phyloP scores from a whole-genome alignment of 2,888 invertebrate genomes.

The Stenichneumon culpator region DNA sequence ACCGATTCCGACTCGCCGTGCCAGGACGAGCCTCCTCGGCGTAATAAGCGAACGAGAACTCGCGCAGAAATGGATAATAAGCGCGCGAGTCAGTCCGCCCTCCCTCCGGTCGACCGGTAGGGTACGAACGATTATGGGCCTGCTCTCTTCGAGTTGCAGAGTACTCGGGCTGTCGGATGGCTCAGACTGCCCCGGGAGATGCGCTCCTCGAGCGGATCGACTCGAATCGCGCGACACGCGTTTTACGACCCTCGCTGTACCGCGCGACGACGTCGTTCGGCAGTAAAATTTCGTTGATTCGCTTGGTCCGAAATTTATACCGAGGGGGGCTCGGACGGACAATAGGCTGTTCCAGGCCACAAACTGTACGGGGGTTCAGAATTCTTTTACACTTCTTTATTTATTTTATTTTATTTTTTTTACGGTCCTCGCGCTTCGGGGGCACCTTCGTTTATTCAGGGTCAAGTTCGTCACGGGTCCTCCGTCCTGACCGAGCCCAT shows the following conservation, averaged over 20 bases:
- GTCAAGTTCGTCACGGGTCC: conserved; percentile 56
- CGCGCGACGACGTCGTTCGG: not conserved
- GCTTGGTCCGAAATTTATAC: not conserved
- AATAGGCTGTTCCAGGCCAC: not conserved
- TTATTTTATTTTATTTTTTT: not conserved
- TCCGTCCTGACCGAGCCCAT: conserved; percentile 39
- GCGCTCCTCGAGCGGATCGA: too few species aligned
- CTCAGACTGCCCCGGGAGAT: too few species aligned
- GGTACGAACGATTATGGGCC: conserved; percentile 40
- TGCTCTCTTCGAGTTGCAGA: too few species aligned
- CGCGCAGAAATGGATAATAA: conserved; percentile 57
- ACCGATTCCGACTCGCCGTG: not conserved
- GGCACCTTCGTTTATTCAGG: conserved; percentile 64
- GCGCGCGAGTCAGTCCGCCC: conserved; percentile 15
- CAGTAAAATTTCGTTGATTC: conserved; percentile 8
- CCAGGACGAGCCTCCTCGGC: conserved; percentile 21
- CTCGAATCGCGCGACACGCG: too few species aligned
- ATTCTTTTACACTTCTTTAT: conserved; percentile 8
- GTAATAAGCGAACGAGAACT: conserved; percentile 55
- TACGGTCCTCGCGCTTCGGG: conserved; percentile 46
- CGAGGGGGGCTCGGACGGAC: not conserved
- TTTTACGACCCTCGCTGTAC: too few species aligned
- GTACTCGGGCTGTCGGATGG: too few species aligned
- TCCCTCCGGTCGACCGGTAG: not conserved
- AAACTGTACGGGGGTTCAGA: not conserved